Base-by-base conservation (phyloP, 2,113 vertebrate genomes). In the Terrapene triunguis region DNA sequence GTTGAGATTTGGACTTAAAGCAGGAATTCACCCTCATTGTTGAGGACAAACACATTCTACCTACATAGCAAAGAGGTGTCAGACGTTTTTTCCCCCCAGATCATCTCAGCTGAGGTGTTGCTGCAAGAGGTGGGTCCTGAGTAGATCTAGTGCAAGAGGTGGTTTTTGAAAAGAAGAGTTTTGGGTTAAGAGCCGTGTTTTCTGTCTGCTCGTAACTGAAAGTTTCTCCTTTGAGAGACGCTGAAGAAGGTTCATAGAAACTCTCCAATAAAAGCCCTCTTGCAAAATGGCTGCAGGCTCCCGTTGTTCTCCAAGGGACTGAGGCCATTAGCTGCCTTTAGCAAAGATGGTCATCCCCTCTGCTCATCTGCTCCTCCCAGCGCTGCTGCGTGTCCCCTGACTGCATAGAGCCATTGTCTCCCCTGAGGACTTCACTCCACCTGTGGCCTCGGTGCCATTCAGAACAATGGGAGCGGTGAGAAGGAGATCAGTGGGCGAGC, bases 81-180 rank as follows among this genome's bases (percentile, higher is more conserved):
- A 0, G 3, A 0, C 86, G 54, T 25, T 38, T 2, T 2, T 16
- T 35, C n/a, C 59, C 9, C 16, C 4, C 51, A 42, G 2, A 32
- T 27, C 10, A 53, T 42, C 27, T 55, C 2, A 1, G 29, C 27
- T 91, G 62, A 80, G 85, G 10, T 1, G 1, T 76, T 76, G 80
- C 76, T 87, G 79, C 5, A 4, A 72, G 80, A 44, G 54, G 53
- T 83, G 53, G 83, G 57, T 86, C 22, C 8, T 69, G 21, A 5
- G 35, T 82, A 78, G 74, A 92, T 38, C 54, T 50, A 29, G 44
- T 82, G 74, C 21, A 48, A 2, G 4, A 35, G 51, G 80, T 47
- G 17, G 47, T 69, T 90, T 6, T 6, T 55, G n/a, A 86, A 76
- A 53, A 27, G 48, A 55, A 57, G 25, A 25, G 55, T 57, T 25